These are phyloP conservation scores for Cosmorhoe ocellata DNA, from an alignment of 2,888 invertebrate genomes.

Conservation along the genomic window DNA sequence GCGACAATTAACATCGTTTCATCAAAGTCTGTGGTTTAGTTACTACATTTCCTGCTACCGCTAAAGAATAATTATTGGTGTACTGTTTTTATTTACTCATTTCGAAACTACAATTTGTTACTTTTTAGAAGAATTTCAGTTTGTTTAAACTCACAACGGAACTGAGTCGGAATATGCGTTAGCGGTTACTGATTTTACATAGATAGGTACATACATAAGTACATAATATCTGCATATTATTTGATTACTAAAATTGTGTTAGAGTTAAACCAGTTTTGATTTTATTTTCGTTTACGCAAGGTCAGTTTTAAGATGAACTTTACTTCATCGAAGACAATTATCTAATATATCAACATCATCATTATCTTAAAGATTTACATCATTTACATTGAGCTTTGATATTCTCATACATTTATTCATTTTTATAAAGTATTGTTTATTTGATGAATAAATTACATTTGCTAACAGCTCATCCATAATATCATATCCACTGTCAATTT, in stretches of 20 bases:
- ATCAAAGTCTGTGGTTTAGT: constrained; percentile 48
- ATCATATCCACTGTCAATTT: constrained; percentile 16
- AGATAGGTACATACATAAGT: too few species aligned
- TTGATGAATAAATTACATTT: constrained; percentile 12
- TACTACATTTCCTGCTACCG: constrained; percentile 63
- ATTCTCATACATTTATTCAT: constrained; percentile 11
- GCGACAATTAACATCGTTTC: constrained; percentile 65
- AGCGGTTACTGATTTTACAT: too few species aligned
- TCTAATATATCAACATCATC: neutral
- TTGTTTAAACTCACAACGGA: too few species aligned
- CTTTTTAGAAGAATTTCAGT: too few species aligned
- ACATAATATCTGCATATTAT: too few species aligned
- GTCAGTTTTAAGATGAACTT: neutral
- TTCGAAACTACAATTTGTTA: too few species aligned
- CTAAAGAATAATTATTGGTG: constrained; percentile 3
- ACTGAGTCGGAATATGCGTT: too few species aligned
- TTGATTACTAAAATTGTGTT: too few species aligned
- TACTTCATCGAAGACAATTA: neutral
- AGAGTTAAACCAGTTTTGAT: neutral
- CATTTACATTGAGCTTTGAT: neutral
- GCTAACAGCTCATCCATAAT: constrained; percentile 15
- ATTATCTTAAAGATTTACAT: constrained; percentile 1
- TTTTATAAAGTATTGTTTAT: neutral
- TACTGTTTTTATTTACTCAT: too few species aligned
- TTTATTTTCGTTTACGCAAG: neutral